phyloP scores from a whole-genome alignment of 2,113 vertebrate species.

The Rousettus leschenaultii region DNA sequence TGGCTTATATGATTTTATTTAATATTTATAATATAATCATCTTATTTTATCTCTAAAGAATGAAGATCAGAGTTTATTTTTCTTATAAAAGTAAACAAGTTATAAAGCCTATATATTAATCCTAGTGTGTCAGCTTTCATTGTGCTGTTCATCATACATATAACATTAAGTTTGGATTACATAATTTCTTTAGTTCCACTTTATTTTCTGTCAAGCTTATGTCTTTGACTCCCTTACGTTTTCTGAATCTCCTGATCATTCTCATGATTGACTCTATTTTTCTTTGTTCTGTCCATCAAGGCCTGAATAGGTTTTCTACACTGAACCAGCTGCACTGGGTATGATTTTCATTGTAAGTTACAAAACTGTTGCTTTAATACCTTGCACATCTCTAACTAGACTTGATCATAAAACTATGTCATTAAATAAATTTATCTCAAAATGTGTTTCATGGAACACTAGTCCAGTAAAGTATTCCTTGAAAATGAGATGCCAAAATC shows the following conservation, averaged over 20 bases:
- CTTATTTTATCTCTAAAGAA: neutral
- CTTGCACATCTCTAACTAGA: neutral
- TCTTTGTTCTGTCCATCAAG: neutral
- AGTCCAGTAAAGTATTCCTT: neutral
- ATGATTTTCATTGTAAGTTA: neutral
- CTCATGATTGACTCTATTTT: neutral
- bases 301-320: neutral
- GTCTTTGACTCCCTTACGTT: neutral
- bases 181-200: neutral
- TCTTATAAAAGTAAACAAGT: neutral
- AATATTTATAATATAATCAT: neutral
- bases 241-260: neutral
- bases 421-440: neutral
- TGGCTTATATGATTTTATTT: neutral
- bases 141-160: neutral
- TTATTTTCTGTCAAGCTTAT: neutral
- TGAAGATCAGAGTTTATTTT: neutral
- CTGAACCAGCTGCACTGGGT: neutral
- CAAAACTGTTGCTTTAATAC: neutral
- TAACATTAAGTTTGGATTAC: neutral
- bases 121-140: neutral
- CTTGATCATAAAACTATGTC: neutral
- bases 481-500: neutral
- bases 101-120: neutral
- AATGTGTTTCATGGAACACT: neutral